A percentile compares a stretch with the other conserved stretches of the same genome.
These are phyloP conservation scores for Bombus haemorrhoidalis DNA, from an alignment of 1,140 invertebrate genomes.

Conservation along the genomic window DNA sequence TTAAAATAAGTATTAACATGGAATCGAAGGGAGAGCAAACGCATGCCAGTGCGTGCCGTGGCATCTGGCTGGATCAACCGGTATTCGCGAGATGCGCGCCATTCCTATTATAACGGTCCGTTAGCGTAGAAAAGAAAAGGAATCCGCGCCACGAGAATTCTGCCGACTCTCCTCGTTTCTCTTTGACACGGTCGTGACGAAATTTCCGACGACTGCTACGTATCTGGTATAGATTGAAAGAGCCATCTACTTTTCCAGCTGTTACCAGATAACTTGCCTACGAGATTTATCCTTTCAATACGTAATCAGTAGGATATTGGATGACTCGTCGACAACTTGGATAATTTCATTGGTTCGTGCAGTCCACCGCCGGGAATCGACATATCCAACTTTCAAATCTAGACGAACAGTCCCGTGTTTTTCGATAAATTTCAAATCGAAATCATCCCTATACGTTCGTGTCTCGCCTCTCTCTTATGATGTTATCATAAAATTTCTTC, in stretches of 20 bases:
- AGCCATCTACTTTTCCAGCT: not conserved
- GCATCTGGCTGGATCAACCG: constrained; percentile 19
- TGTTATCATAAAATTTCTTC: too few species aligned
- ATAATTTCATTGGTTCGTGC: not conserved
- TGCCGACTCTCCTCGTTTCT: not conserved
- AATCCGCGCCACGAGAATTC: constrained; percentile 16
- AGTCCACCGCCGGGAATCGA: not conserved
- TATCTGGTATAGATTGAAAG: too few species aligned
- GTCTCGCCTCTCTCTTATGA: not conserved
- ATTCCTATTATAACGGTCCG: constrained; percentile 63
- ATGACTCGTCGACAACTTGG: not conserved
- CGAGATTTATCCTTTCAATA: not conserved
- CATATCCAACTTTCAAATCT: not conserved
- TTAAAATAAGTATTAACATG: constrained; percentile 33
- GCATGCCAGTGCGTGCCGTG: not conserved
- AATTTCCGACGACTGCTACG: not conserved
- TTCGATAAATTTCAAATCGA: not conserved
- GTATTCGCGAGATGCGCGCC: constrained; percentile 26
- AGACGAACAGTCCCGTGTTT: not conserved
- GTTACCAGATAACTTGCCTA: not conserved
- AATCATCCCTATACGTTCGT: not conserved
- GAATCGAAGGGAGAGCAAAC: constrained; percentile 17
- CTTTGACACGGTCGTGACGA: not conserved
- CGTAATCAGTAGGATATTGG: not conserved
- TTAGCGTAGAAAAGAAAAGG: constrained; percentile 43